Evolutionary conservation across 1,140 invertebrate species (phyloP), one percentile per base, ranked within the genome.

Genomic region (Hypothenemus hampei): DNA sequence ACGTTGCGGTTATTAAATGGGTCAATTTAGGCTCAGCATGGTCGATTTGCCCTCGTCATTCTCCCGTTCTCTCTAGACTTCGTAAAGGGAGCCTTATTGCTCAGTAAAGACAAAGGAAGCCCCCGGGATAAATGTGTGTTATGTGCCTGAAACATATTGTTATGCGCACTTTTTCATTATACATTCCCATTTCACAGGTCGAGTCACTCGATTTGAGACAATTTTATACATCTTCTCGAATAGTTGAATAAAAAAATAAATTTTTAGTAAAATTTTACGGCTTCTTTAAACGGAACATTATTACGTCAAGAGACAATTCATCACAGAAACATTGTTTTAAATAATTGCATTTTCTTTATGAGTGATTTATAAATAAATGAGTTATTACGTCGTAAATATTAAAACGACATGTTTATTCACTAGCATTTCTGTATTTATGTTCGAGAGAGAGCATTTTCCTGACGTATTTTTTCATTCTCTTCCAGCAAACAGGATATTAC

Each of bases 1-100:
- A 69, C 66, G 66, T 70, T 69, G 66, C 58, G 69, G 69, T 70
- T 70, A 70, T 70, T 69, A 67, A 70, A 70, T 70, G 69, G 67
- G 69, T 70, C 69, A 70, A 70, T 70, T 70, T 65, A 65, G 65
- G 53, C 66, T 57, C 68, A 62, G 64, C 65, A 67, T 64, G 65
- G 63, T 49, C 65, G 63, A 65, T 67, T 65, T 58, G 59, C 57
- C 60, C 60, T 36, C 60, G 62, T 59, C 61, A 65, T 59, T 57
- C 46, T 55, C 50, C 59, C 49, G 60, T 43, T 48, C 35, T 41
- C 65, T 62, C 66, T 64, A 64, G 63, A 60, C 63, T 65, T 60
- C 60, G 59, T 63, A 55, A 64, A 65, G 61, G 64, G n/a, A n/a
- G 66, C 62, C 66, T 67, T 69, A 67, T 69, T 69, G 68, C 62